Evolutionary conservation across 2,888 invertebrate genomes (phyloP).

Genomic region (Polydrusus cervinus): DNA sequence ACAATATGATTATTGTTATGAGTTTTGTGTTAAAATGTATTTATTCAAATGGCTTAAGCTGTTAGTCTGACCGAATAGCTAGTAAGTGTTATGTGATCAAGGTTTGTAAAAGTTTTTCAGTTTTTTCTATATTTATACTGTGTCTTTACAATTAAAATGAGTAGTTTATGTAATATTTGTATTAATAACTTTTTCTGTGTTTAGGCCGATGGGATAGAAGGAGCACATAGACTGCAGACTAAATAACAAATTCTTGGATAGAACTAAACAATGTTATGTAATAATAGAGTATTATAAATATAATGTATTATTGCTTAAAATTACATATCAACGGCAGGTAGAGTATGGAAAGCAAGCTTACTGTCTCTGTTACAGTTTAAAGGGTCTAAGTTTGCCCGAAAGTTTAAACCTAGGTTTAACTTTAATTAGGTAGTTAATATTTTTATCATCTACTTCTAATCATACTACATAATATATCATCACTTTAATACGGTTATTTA

Average conservation of each 20-base stretch:
- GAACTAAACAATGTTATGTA: neutral
- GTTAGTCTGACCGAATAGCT: neutral
- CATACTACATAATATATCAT: too few relatives aligned
- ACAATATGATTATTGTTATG: too few relatives aligned
- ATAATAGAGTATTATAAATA: slow-evolving; percentile 1
- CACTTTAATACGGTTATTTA: too few relatives aligned
- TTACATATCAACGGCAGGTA: neutral
- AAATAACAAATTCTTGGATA: neutral
- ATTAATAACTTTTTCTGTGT: slow-evolving; percentile 18
- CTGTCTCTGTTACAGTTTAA: neutral
- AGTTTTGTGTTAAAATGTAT: neutral
- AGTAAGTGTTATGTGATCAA: slow-evolving; percentile 7
- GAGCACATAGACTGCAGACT: too few relatives aligned
- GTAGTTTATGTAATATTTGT: neutral
- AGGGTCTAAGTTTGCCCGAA: neutral
- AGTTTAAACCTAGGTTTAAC: neutral
- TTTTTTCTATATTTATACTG: neutral
- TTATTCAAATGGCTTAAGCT: neutral
- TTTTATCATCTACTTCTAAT: neutral
- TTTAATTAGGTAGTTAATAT: neutral
- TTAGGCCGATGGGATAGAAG: neutral
- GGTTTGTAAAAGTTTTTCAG: slow-evolving; percentile 14
- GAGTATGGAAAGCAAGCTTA: slow-evolving; percentile 22
- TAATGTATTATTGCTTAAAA: slow-evolving; percentile 6
- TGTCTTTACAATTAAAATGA: neutral